Base-by-base conservation (phyloP, 2,888 invertebrate genomes). In the Cephus pygmeus region DNA sequence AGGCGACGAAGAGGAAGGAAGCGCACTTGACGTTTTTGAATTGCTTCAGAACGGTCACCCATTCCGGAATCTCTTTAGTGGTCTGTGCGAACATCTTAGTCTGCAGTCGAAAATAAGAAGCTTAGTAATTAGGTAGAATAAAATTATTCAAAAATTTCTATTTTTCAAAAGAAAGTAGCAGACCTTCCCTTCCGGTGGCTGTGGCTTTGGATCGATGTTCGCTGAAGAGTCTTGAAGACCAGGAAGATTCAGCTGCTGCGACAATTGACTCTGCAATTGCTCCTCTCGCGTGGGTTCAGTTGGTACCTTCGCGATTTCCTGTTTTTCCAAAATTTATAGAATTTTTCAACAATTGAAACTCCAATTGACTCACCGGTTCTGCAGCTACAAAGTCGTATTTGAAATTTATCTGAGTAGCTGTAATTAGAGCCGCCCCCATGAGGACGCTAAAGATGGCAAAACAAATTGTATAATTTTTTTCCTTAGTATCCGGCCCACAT, bases 391-490 rank as follows among this genome's bases (percentile, higher is more conserved):
- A 85, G 34, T 92, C 92, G 83, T 93, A 93, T 77, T 92, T 93
- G 88, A 94, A 95, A 83, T 93, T 94, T 79, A 97, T 96, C 93
- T 97, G 98, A 0, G 98, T 96, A 1, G 98, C 98, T 11, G 97
- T 96, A 75, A 98, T 95, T 78, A 99, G 94, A 1, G 99, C 98
- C 73, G 97, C 98, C 2, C 97, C 96, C 98, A 99, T 99, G 40
- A 99, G 93, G 40, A 99, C 97, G 31, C 98, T 97, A 92, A 99
- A 99, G 73, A 98, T 98, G 15, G 98, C 98, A 92, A 99, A 99
- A 91, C 99, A 99, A 83, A 99, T 97, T 68, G 98, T 98, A 92
- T 99, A 99, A 92, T 99, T 99, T 91, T 98, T 98, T 92, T 99
- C 99, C 90, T 96, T 95, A 80, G 94, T 94, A 87, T 97, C 97